Evolutionary conservation across 2,797 vertebrate genomes (phyloP), one percentile per base, ranked within the genome.

Genomic region (Tangara arthus): DNA sequence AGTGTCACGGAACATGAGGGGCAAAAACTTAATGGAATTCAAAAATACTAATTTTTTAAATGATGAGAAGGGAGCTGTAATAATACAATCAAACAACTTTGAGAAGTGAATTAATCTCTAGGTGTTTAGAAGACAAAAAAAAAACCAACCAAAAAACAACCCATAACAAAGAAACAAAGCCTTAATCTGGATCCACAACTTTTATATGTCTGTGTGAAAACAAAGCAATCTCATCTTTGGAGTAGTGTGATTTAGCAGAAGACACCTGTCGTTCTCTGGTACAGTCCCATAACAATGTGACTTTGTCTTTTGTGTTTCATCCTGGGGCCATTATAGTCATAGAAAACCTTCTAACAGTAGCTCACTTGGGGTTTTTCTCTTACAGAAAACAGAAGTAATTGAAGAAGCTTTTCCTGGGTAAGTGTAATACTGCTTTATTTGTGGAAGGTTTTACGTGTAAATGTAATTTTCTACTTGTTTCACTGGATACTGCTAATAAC

Each of bases 341-440:
- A 47, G 27, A 23, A 87, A 73, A 79, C 15, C 15, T 71, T 65
- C 42, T 53, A 26, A 21, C 26, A 41, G 1, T 61, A 42, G 11
- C 72, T 95, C 32, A 93, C 39, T 65, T 0, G 0, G 2, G 4
- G 0, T 44, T 91, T 92, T 96, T 93, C 32, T 73, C 91, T 79
- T 95, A 46, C 96, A 99, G 99, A 99, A 99, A 98, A 99, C 99
- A 6, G 99, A 99, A 96, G 97, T 99, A 76, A 99, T 99, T 82
- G 99, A 99, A 97, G 99, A 99, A 95, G 99, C 99, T 49, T 99
- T 99, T 97, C 99, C 99, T 87, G 99, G 99, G 99, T 99, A 97
- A 98, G 98, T 97, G 11, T 50, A 56, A 27, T 49, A 5, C 3
- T 17, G 17, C 34, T 59, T 55, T 68, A 44, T 52, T 88, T 88